These are phyloP conservation scores for Oceanites oceanicus DNA, from an alignment of 2,113 vertebrate species.

Conservation along the genomic window DNA sequence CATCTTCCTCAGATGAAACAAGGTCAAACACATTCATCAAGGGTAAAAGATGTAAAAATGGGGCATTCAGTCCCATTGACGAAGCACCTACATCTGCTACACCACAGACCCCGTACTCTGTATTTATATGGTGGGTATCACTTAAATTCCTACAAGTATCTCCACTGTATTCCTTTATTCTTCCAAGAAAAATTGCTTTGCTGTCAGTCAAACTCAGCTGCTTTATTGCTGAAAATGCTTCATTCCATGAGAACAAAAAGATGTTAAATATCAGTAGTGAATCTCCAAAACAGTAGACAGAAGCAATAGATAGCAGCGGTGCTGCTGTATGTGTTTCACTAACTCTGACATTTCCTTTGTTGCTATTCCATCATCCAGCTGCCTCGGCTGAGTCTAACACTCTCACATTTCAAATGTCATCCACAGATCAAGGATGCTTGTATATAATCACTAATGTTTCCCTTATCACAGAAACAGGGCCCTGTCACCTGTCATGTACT, in stretches of 20 bases:
- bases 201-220: not conserved
- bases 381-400: not conserved
- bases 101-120: not conserved
- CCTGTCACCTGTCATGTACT: not conserved
- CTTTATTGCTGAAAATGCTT: not conserved
- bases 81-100: not conserved
- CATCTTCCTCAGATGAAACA: not conserved
- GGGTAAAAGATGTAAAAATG: not conserved
- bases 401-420: not conserved
- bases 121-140: not conserved
- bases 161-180: not conserved
- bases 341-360: not conserved
- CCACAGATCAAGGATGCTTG: not conserved
- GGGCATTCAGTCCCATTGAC: not conserved
- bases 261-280: not conserved
- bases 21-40: not conserved
- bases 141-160: not conserved
- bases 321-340: not conserved
- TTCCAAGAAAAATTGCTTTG: not conserved
- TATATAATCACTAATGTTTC: not conserved
- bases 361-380: not conserved
- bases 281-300: not conserved
- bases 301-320: not conserved
- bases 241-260: not conserved
- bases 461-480: not conserved